Evolutionary conservation across 2,888 invertebrate genomes (phyloP).

Genomic region (Luperina testacea): DNA sequence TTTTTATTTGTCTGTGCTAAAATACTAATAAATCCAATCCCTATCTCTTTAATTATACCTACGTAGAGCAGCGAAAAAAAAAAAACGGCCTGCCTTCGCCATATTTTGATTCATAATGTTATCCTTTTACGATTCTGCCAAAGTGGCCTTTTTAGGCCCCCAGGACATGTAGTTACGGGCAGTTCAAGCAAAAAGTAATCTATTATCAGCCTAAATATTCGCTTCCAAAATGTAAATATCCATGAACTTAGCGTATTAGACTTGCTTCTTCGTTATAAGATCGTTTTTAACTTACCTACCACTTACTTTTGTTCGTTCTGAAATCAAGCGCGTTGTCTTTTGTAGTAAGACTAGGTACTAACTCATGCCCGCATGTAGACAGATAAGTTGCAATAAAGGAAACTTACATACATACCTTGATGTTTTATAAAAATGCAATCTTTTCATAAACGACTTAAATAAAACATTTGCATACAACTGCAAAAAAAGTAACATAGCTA

Average conservation of each 20-base stretch:
- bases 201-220: neutral
- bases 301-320: neutral
- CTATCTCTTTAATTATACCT: too few relatives aligned
- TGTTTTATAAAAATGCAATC: neutral
- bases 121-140: too few relatives aligned
- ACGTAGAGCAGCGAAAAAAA: too few relatives aligned
- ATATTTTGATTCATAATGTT: too few relatives aligned
- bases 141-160: too few relatives aligned
- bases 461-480: neutral
- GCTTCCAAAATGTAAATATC: conserved; percentile 6
- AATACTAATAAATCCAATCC: too few relatives aligned
- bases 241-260: neutral
- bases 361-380: neutral
- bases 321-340: neutral
- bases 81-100: too few relatives aligned
- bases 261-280: neutral
- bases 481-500: neutral
- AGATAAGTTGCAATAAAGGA: neutral
- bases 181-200: neutral
- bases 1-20: too few relatives aligned
- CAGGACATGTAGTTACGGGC: neutral
- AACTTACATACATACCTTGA: neutral
- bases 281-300: neutral
- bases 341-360: neutral
- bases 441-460: neutral